These are phyloP conservation scores for Mesaphorura yosii DNA, from an alignment of 1,140 invertebrate genomes.

Conservation along the genomic window DNA sequence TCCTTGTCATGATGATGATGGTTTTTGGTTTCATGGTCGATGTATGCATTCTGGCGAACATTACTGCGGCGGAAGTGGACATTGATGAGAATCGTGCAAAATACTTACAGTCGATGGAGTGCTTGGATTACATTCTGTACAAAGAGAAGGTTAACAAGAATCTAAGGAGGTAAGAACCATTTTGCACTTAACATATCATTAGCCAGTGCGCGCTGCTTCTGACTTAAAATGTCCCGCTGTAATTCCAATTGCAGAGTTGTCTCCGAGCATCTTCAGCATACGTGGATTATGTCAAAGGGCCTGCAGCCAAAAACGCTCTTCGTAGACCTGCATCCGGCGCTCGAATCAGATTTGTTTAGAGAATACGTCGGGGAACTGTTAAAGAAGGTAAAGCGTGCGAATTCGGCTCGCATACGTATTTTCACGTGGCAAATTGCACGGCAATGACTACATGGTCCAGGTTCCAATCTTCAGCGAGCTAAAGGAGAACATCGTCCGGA, in stretches of 20 bases:
- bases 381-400: not conserved
- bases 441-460: constrained; percentile 1
- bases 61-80: constrained; percentile 26
- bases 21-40: not conserved
- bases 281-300: constrained; percentile 18
- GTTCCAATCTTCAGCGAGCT: constrained; percentile 15
- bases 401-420: not conserved
- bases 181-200: not conserved
- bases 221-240: not conserved
- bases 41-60: constrained; percentile 21
- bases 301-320: constrained; percentile 19
- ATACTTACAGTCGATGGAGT: constrained; percentile 10
- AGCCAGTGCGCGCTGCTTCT: not conserved
- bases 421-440: not conserved
- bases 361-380: constrained; percentile 15
- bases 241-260: constrained; percentile 2
- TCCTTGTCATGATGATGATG: not conserved
- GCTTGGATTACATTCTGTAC: constrained; percentile 9
- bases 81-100: constrained; percentile 22
- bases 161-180: constrained; percentile 13
- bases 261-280: constrained; percentile 12
- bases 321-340: constrained; percentile 19
- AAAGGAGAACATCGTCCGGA: constrained; percentile 9
- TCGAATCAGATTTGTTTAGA: constrained; percentile 20
- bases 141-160: constrained; percentile 14